Evolutionary conservation across 2,113 vertebrate genomes (phyloP).

Genomic region (Sinocyclocheilus rhinocerous): DNA sequence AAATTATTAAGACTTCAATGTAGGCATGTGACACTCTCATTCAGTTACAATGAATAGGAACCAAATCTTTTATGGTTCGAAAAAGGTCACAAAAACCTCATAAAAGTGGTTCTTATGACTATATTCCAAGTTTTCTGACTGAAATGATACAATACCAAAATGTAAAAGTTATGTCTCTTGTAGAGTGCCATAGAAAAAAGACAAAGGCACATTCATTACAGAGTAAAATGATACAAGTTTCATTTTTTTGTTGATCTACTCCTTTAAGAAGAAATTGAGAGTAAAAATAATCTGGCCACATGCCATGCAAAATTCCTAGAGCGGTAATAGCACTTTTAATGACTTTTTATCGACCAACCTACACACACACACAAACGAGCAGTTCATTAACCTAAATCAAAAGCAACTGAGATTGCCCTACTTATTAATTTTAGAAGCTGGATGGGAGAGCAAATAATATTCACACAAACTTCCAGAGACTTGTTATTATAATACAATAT

Average conservation of each 20-base stretch:
- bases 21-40: not conserved
- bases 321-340: not conserved
- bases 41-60: not conserved
- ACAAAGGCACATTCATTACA: not conserved
- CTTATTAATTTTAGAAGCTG: constrained; percentile 31
- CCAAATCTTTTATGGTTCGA: not conserved
- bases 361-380: not conserved
- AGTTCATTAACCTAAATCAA: constrained; percentile 26
- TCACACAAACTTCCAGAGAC: not conserved
- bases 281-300: not conserved
- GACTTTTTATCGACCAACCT: not conserved
- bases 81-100: not conserved
- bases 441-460: not conserved
- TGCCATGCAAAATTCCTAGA: not conserved
- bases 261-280: not conserved
- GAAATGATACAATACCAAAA: not conserved
- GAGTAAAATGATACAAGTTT: not conserved
- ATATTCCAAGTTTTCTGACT: not conserved
- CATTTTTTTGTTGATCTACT: not conserved
- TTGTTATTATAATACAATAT: not conserved
- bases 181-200: not conserved
- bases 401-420: constrained; percentile 13
- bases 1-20: not conserved
- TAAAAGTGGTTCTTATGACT: not conserved
- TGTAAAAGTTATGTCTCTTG: not conserved